A percentile compares a stretch with the other conserved stretches of the same genome.
These are phyloP conservation scores for Andrena hattorfiana DNA, from an alignment of 2,888 invertebrate genomes.

Conservation along the genomic window DNA sequence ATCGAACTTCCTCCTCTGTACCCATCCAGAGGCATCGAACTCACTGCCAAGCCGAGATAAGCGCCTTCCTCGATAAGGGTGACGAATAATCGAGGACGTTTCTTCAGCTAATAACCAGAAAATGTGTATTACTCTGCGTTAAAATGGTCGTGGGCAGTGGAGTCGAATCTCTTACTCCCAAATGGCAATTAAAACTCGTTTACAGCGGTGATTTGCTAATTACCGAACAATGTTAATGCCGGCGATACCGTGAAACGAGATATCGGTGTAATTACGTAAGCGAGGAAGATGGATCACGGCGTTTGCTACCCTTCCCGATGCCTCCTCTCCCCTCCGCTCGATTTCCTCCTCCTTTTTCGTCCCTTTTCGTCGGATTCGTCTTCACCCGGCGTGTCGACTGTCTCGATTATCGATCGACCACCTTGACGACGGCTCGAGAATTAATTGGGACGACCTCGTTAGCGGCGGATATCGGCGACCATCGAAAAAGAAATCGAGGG, in stretches of 20 bases:
- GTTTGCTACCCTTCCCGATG: not conserved
- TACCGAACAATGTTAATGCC: slow-evolving; percentile 39
- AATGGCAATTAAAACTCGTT: slow-evolving; percentile 50
- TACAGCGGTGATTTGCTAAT: slow-evolving; percentile 56
- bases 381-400: slow-evolving; percentile 69
- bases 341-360: slow-evolving; percentile 47
- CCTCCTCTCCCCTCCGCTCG: not conserved
- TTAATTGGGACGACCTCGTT: slow-evolving; percentile 74
- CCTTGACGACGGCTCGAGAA: slow-evolving; percentile 72
- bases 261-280: slow-evolving; percentile 56
- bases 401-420: slow-evolving; percentile 72
- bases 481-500: slow-evolving; percentile 68
- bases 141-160: not conserved
- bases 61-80: not conserved
- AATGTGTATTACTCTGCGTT: not conserved
- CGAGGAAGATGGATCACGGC: slow-evolving; percentile 15
- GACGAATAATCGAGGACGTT: not conserved
- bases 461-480: slow-evolving; percentile 68
- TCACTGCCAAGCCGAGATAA: not conserved
- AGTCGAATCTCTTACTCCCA: slow-evolving; percentile 2
- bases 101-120: slow-evolving; percentile 8
- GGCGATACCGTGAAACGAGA: slow-evolving; percentile 23
- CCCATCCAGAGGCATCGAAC: not conserved
- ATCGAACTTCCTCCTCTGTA: slow-evolving; percentile 1
- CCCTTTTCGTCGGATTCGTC: slow-evolving; percentile 67